phyloP scores from a whole-genome alignment of 2,888 invertebrate species.

The Coelinius sp. region DNA sequence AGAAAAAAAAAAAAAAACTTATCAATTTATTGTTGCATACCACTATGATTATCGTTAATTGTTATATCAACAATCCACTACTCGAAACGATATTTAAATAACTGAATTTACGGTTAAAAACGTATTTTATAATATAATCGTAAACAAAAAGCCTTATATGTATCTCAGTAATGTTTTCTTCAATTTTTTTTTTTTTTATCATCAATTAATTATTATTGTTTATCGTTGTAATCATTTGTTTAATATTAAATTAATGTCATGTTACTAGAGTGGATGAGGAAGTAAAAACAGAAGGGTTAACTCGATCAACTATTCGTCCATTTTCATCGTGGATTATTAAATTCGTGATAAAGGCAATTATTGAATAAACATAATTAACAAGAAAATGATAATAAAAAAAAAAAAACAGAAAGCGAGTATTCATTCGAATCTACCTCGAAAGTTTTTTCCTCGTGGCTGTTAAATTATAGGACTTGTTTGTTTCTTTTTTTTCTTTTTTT shows the following conservation, averaged over 20 bases:
- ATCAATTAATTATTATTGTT: slow-evolving; percentile 26
- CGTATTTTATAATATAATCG: slow-evolving; percentile 29
- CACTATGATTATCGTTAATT: slow-evolving; percentile 30
- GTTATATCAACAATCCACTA: slow-evolving; percentile 31
- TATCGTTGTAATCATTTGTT: not conserved
- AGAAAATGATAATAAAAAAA: not conserved
- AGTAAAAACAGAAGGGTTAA: slow-evolving; percentile 16
- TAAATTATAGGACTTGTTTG: slow-evolving; percentile 7
- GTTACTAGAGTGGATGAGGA: slow-evolving; percentile 10
- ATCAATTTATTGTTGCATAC: slow-evolving; percentile 31
- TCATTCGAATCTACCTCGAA: slow-evolving; percentile 41
- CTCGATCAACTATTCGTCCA: slow-evolving; percentile 24
- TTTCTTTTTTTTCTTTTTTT: too few species aligned
- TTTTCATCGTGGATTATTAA: slow-evolving; percentile 26
- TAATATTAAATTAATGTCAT: slow-evolving; percentile 9
- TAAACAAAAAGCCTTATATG: slow-evolving; percentile 15
- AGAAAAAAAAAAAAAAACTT: not conserved
- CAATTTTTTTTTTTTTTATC: slow-evolving; percentile 29
- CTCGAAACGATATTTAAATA: slow-evolving; percentile 47
- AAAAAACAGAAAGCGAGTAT: slow-evolving; percentile 29
- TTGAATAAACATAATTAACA: not conserved
- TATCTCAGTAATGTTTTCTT: slow-evolving; percentile 35
- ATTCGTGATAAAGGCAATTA: slow-evolving; percentile 32
- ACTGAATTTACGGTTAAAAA: slow-evolving; percentile 1
- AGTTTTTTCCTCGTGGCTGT: slow-evolving; percentile 25